Evolutionary conservation across 2,797 vertebrate genomes (phyloP).

Genomic region (Megaceryle alcyon): DNA sequence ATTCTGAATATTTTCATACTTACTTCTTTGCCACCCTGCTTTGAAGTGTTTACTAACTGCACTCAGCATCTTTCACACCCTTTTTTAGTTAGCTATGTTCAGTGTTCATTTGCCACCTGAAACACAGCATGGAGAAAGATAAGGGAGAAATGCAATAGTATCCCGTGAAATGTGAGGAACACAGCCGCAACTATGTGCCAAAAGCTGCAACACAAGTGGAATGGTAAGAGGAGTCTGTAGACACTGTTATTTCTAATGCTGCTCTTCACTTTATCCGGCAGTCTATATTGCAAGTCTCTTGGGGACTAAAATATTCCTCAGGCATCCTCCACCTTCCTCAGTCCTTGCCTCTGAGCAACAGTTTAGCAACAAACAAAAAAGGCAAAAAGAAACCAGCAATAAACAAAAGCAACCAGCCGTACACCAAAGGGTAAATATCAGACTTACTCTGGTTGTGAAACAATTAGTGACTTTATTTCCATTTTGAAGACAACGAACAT

Average conservation of each 20-base stretch:
- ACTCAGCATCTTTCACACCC: neutral
- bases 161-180: neutral
- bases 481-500: neutral
- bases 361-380: neutral
- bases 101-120: neutral
- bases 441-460: neutral
- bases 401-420: neutral
- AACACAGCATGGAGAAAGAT: neutral
- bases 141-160: neutral
- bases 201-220: neutral
- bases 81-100: neutral
- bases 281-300: neutral
- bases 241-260: fast-evolving
- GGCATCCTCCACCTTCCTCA: neutral
- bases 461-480: neutral
- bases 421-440: neutral
- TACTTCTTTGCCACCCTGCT: neutral
- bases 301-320: neutral
- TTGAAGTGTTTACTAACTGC: neutral
- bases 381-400: neutral
- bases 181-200: neutral
- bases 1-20: neutral
- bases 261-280: neutral
- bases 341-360: neutral
- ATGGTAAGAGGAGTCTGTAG: neutral